phyloP scores from a whole-genome alignment of 2,888 invertebrate genomes.

The Apocheima hispidaria region DNA sequence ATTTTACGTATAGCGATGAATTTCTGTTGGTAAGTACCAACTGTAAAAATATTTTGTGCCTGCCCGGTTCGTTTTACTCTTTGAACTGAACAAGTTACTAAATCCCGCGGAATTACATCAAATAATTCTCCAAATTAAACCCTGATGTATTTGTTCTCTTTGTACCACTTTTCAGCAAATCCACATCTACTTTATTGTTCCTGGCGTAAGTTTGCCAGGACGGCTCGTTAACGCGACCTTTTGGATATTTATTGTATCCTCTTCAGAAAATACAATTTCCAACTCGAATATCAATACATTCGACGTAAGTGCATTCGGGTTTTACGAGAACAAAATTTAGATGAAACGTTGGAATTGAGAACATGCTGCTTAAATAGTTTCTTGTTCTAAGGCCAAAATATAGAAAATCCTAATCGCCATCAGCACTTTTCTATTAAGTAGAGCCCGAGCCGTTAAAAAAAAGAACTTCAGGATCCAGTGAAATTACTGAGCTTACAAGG shows the following conservation, averaged over 20 bases:
- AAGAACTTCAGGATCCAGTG: too few species aligned
- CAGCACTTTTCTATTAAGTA: too few species aligned
- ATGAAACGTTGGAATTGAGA: neutral
- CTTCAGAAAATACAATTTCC: slow-evolving; percentile 83
- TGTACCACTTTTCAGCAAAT: slow-evolving; percentile 72
- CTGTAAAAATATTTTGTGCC: too few species aligned
- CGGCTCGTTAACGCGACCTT: slow-evolving; percentile 84
- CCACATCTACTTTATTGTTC: slow-evolving; percentile 78
- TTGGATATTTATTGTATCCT: slow-evolving; percentile 84
- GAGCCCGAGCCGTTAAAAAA: too few species aligned
- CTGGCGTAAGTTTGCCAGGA: slow-evolving; percentile 64
- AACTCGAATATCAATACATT: slow-evolving; percentile 57
- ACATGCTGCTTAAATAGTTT: neutral
- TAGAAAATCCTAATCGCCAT: neutral
- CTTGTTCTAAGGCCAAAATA: neutral
- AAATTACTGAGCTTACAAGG: too few species aligned
- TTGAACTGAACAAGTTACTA: slow-evolving; percentile 6
- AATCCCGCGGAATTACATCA: slow-evolving; percentile 50
- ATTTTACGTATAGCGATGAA: neutral
- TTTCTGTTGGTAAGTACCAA: neutral
- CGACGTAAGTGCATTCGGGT: slow-evolving; percentile 35
- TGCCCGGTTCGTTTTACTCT: neutral
- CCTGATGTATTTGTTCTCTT: slow-evolving; percentile 62
- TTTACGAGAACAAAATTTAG: slow-evolving; percentile 28
- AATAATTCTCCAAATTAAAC: slow-evolving; percentile 61